Base-by-base conservation (phyloP, 2,888 invertebrate species). In the Tipula unca region DNA sequence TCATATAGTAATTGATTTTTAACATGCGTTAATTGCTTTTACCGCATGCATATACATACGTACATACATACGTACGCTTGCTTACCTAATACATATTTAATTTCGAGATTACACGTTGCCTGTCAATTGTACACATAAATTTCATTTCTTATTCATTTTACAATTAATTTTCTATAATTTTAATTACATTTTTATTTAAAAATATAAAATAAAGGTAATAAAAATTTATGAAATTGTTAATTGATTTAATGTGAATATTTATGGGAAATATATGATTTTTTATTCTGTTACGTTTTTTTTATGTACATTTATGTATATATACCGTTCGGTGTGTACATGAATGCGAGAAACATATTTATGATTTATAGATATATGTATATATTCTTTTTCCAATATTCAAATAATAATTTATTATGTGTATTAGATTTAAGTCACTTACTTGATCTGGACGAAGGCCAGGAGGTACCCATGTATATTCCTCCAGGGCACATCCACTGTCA, bases 381-480 rank as follows among this genome's bases (percentile, higher is more conserved):
- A n/a, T 29, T 17, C 6, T 32, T 32, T 36, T 82, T 42, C 39
- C 29, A n/a, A n/a, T n/a, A n/a, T n/a, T n/a, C 35, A 69, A 17
- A 85, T n/a, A 85, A 84, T 86, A 84, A 20, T 42, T n/a, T 14
- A n/a, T 48, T 32, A 6, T 6, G 0, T 32, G 4, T 32, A 32
- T 32, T 32, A 32, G 32, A 32, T n/a, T n/a, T 48, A 83, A 35
- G 35, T 32, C 10, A 88, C 92, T 91, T 90, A 99, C 99, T 95
- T 98, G 98, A 92, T 99, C 98, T 0, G 99, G 98, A 90, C 98
- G 94, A 17, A 99, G 92, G 87, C 98, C 98, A 1, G 97, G 97
- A 54, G 99, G 99, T 87, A 99, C 97, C 99, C 99, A 99, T 1
- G 98, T 98, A 91, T 98, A 99, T 91, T 99, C 99, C 90, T 99